phyloP scores from a whole-genome alignment of 2,797 vertebrate genomes.

The Schizopygopsis pylzovi region DNA sequence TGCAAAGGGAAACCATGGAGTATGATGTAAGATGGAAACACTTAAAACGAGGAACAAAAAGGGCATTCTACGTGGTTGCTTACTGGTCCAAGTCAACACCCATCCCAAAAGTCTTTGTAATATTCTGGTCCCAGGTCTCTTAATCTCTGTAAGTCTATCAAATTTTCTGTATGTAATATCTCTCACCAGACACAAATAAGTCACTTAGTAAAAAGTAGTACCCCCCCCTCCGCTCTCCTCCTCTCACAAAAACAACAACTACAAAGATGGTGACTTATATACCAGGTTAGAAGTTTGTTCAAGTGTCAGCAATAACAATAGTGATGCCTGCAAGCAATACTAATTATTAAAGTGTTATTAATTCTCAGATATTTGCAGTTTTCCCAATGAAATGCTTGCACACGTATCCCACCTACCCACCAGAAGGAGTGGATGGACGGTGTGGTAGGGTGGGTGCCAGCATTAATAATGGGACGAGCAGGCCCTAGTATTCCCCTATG shows the following conservation, averaged over 20 bases:
- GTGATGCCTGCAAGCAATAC: background rate
- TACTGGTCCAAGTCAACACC: background rate
- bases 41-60: background rate
- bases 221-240: too few species aligned
- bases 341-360: background rate
- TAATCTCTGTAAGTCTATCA: too few species aligned
- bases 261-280: background rate
- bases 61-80: background rate
- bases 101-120: background rate
- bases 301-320: background rate
- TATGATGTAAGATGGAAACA: background rate
- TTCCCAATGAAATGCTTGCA: background rate
- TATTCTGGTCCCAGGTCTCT: background rate
- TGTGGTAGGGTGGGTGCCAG: slow-evolving; percentile 52
- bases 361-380: background rate
- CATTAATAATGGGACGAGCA: slow-evolving; percentile 70
- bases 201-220: background rate
- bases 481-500: slow-evolving; percentile 62
- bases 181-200: background rate
- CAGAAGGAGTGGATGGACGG: slow-evolving; percentile 23
- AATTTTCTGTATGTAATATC: background rate
- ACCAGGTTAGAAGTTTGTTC: background rate
- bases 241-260: background rate
- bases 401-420: slow-evolving; percentile 38
- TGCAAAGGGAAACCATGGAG: background rate